Percentiles rank a stretch among this genome's conserved stretches.
phyloP scores from a whole-genome alignment of 1,140 invertebrate species.

The Philotrypesis tridentata region DNA sequence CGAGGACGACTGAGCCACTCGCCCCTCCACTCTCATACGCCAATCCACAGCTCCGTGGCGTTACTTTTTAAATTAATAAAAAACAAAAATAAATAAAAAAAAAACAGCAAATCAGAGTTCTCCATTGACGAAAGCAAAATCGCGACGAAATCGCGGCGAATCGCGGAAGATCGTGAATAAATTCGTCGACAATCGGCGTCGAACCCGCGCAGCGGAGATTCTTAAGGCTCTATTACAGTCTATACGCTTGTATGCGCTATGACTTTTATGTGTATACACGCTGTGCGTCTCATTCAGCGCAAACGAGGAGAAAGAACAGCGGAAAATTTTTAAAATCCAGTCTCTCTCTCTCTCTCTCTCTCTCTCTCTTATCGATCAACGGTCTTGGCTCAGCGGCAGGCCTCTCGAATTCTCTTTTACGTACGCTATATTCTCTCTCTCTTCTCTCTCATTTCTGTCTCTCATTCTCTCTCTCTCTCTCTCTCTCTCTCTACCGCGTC shows the following conservation, averaged over 20 bases:
- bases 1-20: conserved; percentile 76
- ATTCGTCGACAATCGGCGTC: background rate
- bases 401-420: background rate
- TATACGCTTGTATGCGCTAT: too few relatives aligned
- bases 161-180: too few relatives aligned
- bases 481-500: background rate
- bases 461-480: background rate
- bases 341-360: conserved; percentile 1
- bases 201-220: background rate
- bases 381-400: background rate
- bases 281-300: too few relatives aligned
- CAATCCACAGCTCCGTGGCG: conserved; percentile 1
- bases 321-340: background rate
- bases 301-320: background rate
- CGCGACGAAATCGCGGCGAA: background rate
- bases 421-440: background rate
- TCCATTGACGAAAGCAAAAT: background rate
- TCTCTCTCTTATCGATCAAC: background rate
- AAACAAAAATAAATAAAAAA: background rate
- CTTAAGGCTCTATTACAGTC: background rate
- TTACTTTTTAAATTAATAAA: conserved; percentile 1
- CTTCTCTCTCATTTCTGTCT: background rate
- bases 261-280: too few relatives aligned
- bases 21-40: background rate
- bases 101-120: background rate